These are phyloP conservation scores for Atrina japonica DNA, from an alignment of 2,888 invertebrate genomes.

Conservation along the genomic window DNA sequence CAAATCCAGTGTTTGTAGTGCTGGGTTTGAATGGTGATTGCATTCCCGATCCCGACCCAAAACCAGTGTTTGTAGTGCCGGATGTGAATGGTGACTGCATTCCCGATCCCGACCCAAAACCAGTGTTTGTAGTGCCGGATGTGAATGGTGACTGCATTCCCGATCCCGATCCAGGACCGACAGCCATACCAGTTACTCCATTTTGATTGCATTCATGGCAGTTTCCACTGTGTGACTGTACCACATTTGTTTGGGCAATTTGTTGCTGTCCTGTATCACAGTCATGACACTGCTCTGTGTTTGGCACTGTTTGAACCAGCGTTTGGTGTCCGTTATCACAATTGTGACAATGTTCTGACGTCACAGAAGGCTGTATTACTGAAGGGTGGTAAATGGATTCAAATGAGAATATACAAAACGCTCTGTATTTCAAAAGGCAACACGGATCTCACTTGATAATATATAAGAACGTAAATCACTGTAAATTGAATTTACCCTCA, in stretches of 20 bases:
- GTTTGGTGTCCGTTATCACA: constrained; percentile 18
- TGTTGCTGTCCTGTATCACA: constrained; percentile 19
- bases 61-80: neutral
- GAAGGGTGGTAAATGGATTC: no score
- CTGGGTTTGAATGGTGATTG: neutral
- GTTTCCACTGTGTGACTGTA: no score
- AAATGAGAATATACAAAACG: no score
- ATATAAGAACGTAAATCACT: no score
- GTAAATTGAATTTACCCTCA: no score
- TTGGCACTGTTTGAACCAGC: constrained; percentile 8
- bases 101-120: constrained; percentile 12
- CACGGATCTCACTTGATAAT: no score
- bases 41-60: neutral
- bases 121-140: constrained; percentile 18
- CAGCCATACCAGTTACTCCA: constrained; percentile 1
- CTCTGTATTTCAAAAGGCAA: no score
- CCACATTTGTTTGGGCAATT: no score
- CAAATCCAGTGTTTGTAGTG: neutral
- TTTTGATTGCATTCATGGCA: no score
- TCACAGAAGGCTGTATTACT: neutral
- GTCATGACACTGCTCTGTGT: constrained; percentile 13
- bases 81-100: constrained; percentile 5
- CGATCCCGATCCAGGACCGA: neutral
- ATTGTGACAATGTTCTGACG: constrained; percentile 15
- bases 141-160: constrained; percentile 27